Percentiles rank a stretch among this genome's conserved stretches.
Evolutionary conservation across 64 coral and sea anemone genomes (phyloP).

Genomic region (Montipora cactus): DNA sequence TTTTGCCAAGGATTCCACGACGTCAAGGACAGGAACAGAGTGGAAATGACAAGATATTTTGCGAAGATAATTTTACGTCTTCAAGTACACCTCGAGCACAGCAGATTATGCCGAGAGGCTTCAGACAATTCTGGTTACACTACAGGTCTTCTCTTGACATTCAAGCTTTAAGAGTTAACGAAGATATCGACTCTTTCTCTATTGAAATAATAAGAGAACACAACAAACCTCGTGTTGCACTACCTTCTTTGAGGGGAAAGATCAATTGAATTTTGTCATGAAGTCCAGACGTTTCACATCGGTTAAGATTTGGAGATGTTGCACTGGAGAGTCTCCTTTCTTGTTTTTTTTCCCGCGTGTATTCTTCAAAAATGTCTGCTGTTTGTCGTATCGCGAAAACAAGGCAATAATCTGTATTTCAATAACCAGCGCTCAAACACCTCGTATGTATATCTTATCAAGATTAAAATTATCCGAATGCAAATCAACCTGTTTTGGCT

Average conservation of each 20-base stretch:
- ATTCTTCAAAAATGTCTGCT: too few species aligned
- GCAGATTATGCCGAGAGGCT: conserved; percentile 31
- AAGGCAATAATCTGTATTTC: too few species aligned
- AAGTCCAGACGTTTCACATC: background rate
- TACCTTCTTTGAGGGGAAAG: conserved; percentile 22
- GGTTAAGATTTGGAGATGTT: background rate
- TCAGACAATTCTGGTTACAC: conserved; percentile 41
- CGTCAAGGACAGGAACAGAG: background rate
- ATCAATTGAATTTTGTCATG: background rate
- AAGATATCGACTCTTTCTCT: conserved; percentile 60
- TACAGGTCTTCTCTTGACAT: conserved; percentile 50
- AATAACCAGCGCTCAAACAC: too few species aligned
- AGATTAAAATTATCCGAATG: too few species aligned
- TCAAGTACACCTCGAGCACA: background rate
- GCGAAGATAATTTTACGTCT: too few species aligned
- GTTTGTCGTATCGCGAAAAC: too few species aligned
- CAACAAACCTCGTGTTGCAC: conserved; percentile 34
- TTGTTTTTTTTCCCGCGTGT: too few species aligned
- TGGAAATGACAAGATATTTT: background rate
- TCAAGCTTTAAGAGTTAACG: conserved; percentile 12
- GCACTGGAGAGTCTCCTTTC: too few species aligned
- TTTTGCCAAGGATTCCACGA: background rate
- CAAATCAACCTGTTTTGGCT: too few species aligned
- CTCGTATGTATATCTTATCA: too few species aligned
- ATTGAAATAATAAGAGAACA: conserved; percentile 62